Evolutionary conservation across 1,140 invertebrate genomes (phyloP).

Genomic region (Calliphora vicina): DNA sequence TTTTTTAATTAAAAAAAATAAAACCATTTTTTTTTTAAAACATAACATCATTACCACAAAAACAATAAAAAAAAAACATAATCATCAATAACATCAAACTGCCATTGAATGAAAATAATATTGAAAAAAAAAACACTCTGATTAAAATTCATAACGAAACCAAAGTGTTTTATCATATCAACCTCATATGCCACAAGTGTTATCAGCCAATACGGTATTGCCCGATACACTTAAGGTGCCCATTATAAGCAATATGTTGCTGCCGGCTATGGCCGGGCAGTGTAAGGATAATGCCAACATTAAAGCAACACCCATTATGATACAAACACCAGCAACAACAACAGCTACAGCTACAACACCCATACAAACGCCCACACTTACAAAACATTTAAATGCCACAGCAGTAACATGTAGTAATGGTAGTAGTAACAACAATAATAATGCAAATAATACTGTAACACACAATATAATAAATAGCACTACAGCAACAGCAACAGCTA

Average conservation of each 20-base stretch:
- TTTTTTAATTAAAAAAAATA: neutral
- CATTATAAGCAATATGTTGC: neutral
- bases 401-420: neutral
- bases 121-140: neutral
- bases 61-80: slow-evolving; percentile 17
- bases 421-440: neutral
- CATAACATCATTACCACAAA: slow-evolving; percentile 20
- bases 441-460: neutral
- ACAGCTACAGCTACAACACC: slow-evolving; percentile 31
- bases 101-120: neutral
- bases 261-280: neutral
- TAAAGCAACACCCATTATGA: slow-evolving; percentile 38
- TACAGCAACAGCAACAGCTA: neutral
- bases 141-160: too few species aligned
- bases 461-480: slow-evolving; percentile 6
- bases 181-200: slow-evolving; percentile 44
- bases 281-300: slow-evolving; percentile 6
- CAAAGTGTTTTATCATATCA: slow-evolving; percentile 57
- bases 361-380: neutral
- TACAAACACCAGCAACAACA: slow-evolving; percentile 34
- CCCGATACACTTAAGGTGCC: slow-evolving; percentile 21
- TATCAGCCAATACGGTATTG: slow-evolving; percentile 36
- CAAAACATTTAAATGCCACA: neutral
- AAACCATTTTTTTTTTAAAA: neutral
- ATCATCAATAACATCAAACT: slow-evolving; percentile 4